Percentiles rank a stretch among this genome's conserved stretches.
Evolutionary conservation across 2,797 vertebrate species (phyloP).

Genomic region (Labroides dimidiatus): DNA sequence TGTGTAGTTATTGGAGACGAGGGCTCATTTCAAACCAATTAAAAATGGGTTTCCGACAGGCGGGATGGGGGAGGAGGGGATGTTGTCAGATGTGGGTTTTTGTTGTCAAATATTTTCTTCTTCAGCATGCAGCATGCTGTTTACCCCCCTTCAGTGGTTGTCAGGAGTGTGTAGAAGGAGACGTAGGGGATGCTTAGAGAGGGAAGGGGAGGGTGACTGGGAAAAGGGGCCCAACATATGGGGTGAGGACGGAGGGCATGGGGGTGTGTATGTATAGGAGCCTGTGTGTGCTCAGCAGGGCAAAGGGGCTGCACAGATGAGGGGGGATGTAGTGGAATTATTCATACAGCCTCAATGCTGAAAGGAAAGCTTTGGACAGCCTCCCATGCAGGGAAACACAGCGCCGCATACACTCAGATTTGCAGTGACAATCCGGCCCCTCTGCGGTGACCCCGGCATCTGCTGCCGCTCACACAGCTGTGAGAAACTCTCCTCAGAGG

Average conservation of each 20-base stretch:
- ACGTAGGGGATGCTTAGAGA: slow-evolving; percentile 25
- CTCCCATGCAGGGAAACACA: slow-evolving; percentile 49
- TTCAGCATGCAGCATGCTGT: slow-evolving; percentile 42
- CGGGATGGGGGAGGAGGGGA: slow-evolving; percentile 49
- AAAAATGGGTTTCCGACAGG: slow-evolving; percentile 66
- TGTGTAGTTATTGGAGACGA: slow-evolving; percentile 9
- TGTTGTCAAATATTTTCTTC: slow-evolving; percentile 74
- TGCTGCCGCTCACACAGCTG: slow-evolving; percentile 74
- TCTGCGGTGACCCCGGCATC: slow-evolving; percentile 78
- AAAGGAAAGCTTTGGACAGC: slow-evolving; percentile 73
- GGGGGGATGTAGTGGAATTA: slow-evolving; percentile 62
- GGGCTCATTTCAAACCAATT: slow-evolving; percentile 67
- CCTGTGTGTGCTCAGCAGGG: slow-evolving; percentile 63
- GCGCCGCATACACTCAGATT: slow-evolving; percentile 68
- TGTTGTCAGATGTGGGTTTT: slow-evolving; percentile 70
- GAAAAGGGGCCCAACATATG: slow-evolving; percentile 34
- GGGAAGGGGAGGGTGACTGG: slow-evolving; percentile 46
- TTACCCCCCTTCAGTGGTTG: slow-evolving; percentile 62
- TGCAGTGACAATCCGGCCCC: slow-evolving; percentile 71
- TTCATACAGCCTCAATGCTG: slow-evolving; percentile 69
- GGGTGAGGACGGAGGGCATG: slow-evolving; percentile 31
- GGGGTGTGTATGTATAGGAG: slow-evolving; percentile 45
- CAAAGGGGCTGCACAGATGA: slow-evolving; percentile 38
- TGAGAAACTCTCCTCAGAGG: slow-evolving; percentile 47
- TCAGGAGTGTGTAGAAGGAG: slow-evolving; percentile 45